Conservation (phyloP, 2,888 invertebrate genomes). For the Hirudinaria manillensis region DNA sequence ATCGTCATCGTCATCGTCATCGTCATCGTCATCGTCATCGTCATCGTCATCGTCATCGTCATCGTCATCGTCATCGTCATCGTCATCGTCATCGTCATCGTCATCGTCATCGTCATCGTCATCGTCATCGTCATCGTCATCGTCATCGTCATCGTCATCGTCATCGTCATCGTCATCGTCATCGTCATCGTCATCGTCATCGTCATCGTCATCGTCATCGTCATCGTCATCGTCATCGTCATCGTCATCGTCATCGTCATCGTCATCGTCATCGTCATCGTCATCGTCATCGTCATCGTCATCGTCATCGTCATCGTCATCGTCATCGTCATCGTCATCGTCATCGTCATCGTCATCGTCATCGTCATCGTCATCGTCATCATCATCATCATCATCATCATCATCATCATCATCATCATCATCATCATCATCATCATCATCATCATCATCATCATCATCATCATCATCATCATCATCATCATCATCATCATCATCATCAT, state of each 20-base stretch:
- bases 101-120: constrained; percentile 25
- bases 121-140: neutral
- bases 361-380: constrained; percentile 22
- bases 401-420: constrained; percentile 33
- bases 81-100: constrained; percentile 17
- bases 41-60: constrained; percentile 4
- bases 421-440: constrained; percentile 27
- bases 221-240: neutral
- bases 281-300: constrained; percentile 30
- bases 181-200: neutral
- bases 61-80: neutral
- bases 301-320: constrained; percentile 30
- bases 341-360: constrained; percentile 23
- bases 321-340: constrained; percentile 23
- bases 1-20: neutral
- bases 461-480: constrained; percentile 27
- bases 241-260: neutral
- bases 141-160: neutral
- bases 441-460: constrained; percentile 25
- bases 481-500: constrained; percentile 31
- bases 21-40: neutral
- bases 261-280: constrained; percentile 21
- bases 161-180: constrained; percentile 4
- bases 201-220: neutral
- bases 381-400: constrained; percentile 25